phyloP scores from a whole-genome alignment of 2,888 invertebrate genomes.

The Cremastobaeus sp. region DNA sequence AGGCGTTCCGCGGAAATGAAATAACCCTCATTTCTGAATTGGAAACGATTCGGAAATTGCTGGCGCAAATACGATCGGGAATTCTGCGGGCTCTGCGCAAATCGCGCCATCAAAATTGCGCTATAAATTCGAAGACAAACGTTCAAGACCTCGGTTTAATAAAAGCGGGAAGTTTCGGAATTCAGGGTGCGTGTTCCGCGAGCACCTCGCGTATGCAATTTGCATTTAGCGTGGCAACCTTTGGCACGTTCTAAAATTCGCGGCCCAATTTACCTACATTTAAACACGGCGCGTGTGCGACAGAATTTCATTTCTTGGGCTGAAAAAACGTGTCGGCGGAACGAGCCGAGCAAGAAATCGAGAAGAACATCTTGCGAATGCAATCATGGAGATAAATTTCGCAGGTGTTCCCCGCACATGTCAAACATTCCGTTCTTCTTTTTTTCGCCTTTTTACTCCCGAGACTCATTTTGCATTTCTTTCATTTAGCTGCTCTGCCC shows the following conservation, averaged over 20 bases:
- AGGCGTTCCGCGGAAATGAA: too few relatives aligned
- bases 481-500: too few relatives aligned
- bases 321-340: neutral
- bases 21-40: too few relatives aligned
- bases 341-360: neutral
- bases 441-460: too few relatives aligned
- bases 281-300: slow-evolving; percentile 44
- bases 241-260: slow-evolving; percentile 39
- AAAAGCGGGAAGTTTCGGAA: slow-evolving; percentile 28
- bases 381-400: neutral
- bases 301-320: slow-evolving; percentile 6
- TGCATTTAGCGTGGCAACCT: slow-evolving; percentile 48
- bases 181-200: slow-evolving; percentile 38
- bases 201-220: slow-evolving; percentile 33
- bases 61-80: too few relatives aligned
- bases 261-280: slow-evolving; percentile 43
- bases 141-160: slow-evolving; percentile 24
- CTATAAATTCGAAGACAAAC: slow-evolving; percentile 27
- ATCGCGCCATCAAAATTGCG: slow-evolving; percentile 17
- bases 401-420: too few relatives aligned
- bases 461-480: too few relatives aligned
- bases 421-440: too few relatives aligned
- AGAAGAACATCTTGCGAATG: neutral
- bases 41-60: too few relatives aligned
- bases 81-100: neutral